Conservation (phyloP, 2,113 vertebrate species). For the Tonatia bakeri region DNA sequence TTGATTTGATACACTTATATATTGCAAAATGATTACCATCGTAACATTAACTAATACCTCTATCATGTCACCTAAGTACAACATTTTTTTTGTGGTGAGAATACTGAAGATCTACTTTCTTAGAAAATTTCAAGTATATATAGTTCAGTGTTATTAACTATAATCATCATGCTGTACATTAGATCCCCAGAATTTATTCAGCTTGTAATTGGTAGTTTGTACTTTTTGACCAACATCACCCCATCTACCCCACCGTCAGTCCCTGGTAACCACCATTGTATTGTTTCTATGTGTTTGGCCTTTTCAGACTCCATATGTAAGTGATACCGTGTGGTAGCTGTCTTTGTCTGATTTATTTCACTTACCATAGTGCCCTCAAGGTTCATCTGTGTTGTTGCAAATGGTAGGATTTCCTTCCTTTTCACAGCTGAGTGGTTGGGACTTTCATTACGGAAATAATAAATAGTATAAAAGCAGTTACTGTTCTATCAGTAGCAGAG, state of each 20-base stretch:
- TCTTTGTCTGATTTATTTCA: not conserved
- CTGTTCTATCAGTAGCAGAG: not conserved
- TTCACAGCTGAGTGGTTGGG: not conserved
- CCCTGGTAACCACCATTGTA: not conserved
- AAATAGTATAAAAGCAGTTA: constrained; percentile 15
- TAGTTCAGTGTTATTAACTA: not conserved
- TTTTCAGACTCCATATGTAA: not conserved
- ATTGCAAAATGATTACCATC: not conserved
- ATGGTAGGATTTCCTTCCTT: constrained; percentile 14
- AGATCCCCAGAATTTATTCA: not conserved
- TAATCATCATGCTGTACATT: not conserved
- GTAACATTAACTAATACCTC: not conserved
- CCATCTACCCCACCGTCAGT: not conserved
- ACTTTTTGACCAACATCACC: not conserved
- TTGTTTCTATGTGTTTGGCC: not conserved
- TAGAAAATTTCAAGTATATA: not conserved
- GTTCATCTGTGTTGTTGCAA: not conserved
- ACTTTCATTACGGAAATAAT: constrained; percentile 19
- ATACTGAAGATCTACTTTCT: not conserved
- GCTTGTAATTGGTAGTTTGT: not conserved
- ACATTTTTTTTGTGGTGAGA: not conserved
- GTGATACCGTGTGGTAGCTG: not conserved
- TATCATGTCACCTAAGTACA: not conserved
- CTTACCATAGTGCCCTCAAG: not conserved
- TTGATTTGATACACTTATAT: not conserved